Evolutionary conservation across 2,888 invertebrate genomes (phyloP), one percentile per base, ranked within the genome.

Genomic region (Caenorhabditis doughertyi): DNA sequence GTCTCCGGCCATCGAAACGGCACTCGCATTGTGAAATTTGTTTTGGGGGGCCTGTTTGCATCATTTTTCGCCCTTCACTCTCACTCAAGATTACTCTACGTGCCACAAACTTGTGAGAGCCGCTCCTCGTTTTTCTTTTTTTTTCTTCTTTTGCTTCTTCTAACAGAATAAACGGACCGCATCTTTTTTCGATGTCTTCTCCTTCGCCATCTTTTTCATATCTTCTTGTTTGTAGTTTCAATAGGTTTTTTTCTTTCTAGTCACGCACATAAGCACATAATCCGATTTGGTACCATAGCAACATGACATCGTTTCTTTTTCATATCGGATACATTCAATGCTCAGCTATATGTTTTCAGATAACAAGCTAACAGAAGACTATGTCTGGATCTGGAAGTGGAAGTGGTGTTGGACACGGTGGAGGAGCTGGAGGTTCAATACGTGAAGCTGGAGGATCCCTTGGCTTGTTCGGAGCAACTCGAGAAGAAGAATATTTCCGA

Each of bases 381-480:
- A 79, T 79, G 79, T 79, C 79, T 0, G 79, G 79, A 16, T 65
- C 67, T 18, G 81, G 65, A 35, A 73, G 51, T 39, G 81, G 81
- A n/a, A 29, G 51, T 39, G 81, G 81, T 32, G 81, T 56, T 16
- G 81, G 81, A 18, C 71, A 76, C 11, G 81, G 74, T 5, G 81
- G 81, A 25, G 81, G 81, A 16, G 29, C 49, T 25, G 89, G 88
- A 18, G 89, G 89, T 4, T 86, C 88, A 0, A 81, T 90, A 56
- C 86, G 92, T 72, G 92, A 92, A 67, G 92, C 92, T 42, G 93
- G 93, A 56, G 93, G 93, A 39, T 81, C 92, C 13, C 92, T 92
- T 80, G 92, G 92, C n/a, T 91, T 91, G 85, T 89, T 92, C 84
- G 92, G 92, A 71, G 92, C 91, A 0, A 65, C 56, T 9, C 32